These are phyloP conservation scores for Gryon sp. DNA, from an alignment of 1,140 invertebrate genomes.

Conservation along the genomic window DNA sequence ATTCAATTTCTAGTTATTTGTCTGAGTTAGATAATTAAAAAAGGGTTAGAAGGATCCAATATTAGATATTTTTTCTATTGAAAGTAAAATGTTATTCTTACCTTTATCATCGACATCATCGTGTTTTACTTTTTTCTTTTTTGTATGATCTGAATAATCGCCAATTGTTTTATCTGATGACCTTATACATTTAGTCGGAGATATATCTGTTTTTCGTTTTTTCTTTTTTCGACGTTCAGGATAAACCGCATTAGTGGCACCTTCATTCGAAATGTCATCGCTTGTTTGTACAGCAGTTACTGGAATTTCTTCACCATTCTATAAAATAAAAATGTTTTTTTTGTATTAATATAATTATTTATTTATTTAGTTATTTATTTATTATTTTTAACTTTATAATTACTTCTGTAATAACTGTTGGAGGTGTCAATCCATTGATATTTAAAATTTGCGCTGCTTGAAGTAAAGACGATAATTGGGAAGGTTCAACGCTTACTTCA, in stretches of 20 bases:
- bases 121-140: conserved; percentile 66
- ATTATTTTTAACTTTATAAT: conserved; percentile 38
- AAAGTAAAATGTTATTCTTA: conserved; percentile 38
- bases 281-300: conserved; percentile 70
- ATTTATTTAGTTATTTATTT: conserved; percentile 24
- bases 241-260: conserved; percentile 67
- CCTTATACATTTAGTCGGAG: conserved; percentile 71
- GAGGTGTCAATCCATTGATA: conserved; percentile 82
- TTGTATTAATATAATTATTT: conserved; percentile 6
- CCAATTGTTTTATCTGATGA: conserved; percentile 64
- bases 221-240: conserved; percentile 73
- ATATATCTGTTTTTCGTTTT: conserved; percentile 74
- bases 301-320: conserved; percentile 77
- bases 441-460: conserved; percentile 83
- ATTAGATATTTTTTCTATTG: not conserved
- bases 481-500: conserved; percentile 83
- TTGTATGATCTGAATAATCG: conserved; percentile 66
- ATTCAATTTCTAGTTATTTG: not conserved
- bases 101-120: conserved; percentile 73
- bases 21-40: too few relatives aligned
- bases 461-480: conserved; percentile 82
- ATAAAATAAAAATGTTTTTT: conserved; percentile 7
- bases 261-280: conserved; percentile 68
- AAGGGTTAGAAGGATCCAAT: too few relatives aligned
- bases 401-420: conserved; percentile 79